A percentile compares a stretch with the other conserved stretches of the same genome.
Conservation (phyloP, 2,888 invertebrate species). For the Myopa tessellatipennis region DNA sequence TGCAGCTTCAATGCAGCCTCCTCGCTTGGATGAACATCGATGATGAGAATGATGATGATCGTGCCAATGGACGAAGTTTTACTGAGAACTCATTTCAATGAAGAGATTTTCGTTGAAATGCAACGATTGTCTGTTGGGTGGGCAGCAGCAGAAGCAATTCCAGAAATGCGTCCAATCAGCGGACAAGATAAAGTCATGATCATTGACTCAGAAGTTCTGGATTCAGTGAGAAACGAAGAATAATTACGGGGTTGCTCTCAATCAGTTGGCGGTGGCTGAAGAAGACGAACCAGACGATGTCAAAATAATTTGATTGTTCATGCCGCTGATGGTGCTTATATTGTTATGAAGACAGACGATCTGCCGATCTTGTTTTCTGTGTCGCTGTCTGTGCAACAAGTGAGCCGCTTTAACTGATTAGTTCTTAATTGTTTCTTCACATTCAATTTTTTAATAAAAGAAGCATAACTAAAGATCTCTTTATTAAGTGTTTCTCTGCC, state of each 20-base stretch:
- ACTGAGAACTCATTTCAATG: conserved; percentile 6
- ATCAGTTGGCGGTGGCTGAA: background rate
- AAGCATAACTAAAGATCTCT: too few species aligned
- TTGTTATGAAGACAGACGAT: background rate
- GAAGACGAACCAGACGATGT: background rate
- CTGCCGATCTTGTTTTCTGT: too few species aligned
- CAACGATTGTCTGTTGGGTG: background rate
- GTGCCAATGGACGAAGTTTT: background rate
- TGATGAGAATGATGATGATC: background rate
- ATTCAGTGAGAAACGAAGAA: background rate
- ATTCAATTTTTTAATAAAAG: too few species aligned
- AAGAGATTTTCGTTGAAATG: background rate
- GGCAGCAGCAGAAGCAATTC: background rate
- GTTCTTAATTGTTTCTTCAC: too few species aligned
- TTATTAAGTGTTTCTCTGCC: too few species aligned
- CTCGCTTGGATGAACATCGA: background rate
- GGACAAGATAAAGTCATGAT: background rate
- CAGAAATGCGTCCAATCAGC: background rate
- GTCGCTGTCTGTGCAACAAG: too few species aligned
- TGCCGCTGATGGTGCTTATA: background rate
- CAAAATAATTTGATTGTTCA: background rate
- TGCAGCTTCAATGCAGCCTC: background rate
- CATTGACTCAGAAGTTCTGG: background rate
- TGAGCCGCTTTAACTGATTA: too few species aligned
- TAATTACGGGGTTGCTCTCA: background rate